Percentiles rank a stretch among this genome's conserved stretches.
These are phyloP conservation scores for Dolichotis patagonum DNA, from an alignment of 2,113 vertebrate species.

Conservation along the genomic window DNA sequence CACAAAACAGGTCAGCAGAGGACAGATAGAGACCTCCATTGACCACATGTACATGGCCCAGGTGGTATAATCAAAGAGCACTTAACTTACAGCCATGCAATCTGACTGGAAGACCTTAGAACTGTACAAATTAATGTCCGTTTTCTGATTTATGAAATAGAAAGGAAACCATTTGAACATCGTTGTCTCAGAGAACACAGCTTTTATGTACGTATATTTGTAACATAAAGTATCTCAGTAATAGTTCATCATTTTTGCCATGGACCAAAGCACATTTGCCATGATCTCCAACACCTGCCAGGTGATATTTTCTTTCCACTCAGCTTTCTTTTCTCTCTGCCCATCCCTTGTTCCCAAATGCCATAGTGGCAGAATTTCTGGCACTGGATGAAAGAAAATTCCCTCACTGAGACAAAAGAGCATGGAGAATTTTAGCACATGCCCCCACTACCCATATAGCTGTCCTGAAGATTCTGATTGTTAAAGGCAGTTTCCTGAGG, in stretches of 20 bases:
- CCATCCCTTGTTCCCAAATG: background rate
- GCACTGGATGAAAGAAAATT: too few species aligned
- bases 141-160: background rate
- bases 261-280: background rate
- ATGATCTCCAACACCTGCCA: background rate
- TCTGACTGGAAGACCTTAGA: background rate
- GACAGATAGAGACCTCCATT: accelerated
- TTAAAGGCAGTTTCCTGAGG: background rate
- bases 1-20: background rate
- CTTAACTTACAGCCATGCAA: background rate
- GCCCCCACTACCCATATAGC: too few species aligned
- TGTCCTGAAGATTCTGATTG: background rate
- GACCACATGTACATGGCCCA: accelerated
- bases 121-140: background rate
- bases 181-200: background rate
- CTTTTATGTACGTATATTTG: background rate
- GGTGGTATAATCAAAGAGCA: background rate
- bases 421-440: background rate
- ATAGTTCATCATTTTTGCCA: background rate
- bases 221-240: background rate
- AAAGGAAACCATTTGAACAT: background rate
- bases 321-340: background rate
- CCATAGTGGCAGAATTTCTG: background rate
- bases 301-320: background rate
- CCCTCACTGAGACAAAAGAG: background rate